Evolutionary conservation across 2,797 vertebrate genomes (phyloP).

Genomic region (Myotis myotis): DNA sequence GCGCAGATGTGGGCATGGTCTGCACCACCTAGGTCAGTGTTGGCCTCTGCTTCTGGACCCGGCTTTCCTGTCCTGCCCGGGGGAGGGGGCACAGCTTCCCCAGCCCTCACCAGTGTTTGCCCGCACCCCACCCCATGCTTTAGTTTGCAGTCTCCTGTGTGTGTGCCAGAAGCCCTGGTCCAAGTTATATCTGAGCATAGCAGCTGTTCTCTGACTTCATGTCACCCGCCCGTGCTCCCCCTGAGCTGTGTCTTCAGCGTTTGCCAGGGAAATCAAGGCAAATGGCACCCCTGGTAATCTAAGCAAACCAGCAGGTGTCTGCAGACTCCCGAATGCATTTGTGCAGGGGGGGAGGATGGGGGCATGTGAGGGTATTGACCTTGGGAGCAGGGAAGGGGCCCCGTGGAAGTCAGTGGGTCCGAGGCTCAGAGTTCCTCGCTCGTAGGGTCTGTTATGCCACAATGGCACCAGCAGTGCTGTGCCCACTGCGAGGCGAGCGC

Average conservation of each 20-base stretch:
- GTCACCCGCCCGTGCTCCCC: too few species aligned
- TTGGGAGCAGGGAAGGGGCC: not conserved
- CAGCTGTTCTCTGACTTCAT: not conserved
- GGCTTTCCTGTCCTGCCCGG: not conserved
- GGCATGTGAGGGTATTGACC: not conserved
- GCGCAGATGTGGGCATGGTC: not conserved
- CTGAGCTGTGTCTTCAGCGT: not conserved
- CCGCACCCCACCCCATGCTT: fast-evolving
- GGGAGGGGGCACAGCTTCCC: not conserved
- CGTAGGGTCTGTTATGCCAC: not conserved
- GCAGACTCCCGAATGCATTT: not conserved
- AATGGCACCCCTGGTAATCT: not conserved
- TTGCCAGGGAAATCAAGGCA: not conserved
- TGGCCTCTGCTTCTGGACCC: not conserved
- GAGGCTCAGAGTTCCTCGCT: not conserved
- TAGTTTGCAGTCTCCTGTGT: not conserved
- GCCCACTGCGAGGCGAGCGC: fast-evolving
- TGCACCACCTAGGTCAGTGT: too few species aligned
- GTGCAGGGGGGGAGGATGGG: fast-evolving
- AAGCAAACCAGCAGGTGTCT: not conserved
- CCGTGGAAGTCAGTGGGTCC: not conserved
- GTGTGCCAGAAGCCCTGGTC: not conserved
- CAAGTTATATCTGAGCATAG: not conserved
- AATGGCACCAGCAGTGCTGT: not conserved
- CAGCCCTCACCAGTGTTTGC: fast-evolving